Conservation (phyloP, 2,888 invertebrate species). For the Eulithis prunata region DNA sequence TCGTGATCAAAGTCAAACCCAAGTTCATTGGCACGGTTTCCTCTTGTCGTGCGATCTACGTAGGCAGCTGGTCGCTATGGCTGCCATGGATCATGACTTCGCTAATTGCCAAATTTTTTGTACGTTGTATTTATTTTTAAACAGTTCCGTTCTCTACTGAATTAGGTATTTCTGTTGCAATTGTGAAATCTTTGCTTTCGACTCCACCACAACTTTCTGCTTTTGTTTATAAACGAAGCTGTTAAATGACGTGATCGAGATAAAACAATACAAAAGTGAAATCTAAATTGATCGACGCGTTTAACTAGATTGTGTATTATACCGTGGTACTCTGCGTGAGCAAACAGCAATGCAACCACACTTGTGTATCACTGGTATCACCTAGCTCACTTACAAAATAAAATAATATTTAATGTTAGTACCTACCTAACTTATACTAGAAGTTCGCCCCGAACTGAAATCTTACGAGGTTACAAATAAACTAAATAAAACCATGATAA, state of each 20-base stretch:
- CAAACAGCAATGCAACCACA: conserved; percentile 6
- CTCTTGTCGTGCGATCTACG: conserved; percentile 53
- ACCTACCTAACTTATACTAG: too few relatives aligned
- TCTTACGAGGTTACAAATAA: too few relatives aligned
- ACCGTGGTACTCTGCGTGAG: conserved; percentile 12
- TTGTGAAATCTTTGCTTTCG: conserved; percentile 19
- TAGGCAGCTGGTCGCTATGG: conserved; percentile 56
- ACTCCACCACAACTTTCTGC: conserved; percentile 9
- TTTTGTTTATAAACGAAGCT: conserved; percentile 33
- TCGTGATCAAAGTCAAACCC: conserved; percentile 60
- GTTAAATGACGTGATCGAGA: conserved; percentile 26
- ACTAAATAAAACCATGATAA: too few relatives aligned
- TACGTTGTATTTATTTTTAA: conserved; percentile 38
- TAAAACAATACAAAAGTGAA: conserved; percentile 32
- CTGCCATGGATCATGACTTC: conserved; percentile 63
- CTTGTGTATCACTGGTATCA: neutral
- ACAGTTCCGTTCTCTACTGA: conserved; percentile 18
- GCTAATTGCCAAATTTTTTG: conserved; percentile 58
- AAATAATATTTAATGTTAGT: too few relatives aligned
- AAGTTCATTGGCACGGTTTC: conserved; percentile 78
- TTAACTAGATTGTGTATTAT: neutral
- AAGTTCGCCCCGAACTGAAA: too few relatives aligned
- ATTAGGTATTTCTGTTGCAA: conserved; percentile 23
- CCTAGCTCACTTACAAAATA: neutral
- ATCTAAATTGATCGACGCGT: conserved; percentile 23